Conservation (phyloP, 2,113 vertebrate genomes). For the Callaeas wilsoni region DNA sequence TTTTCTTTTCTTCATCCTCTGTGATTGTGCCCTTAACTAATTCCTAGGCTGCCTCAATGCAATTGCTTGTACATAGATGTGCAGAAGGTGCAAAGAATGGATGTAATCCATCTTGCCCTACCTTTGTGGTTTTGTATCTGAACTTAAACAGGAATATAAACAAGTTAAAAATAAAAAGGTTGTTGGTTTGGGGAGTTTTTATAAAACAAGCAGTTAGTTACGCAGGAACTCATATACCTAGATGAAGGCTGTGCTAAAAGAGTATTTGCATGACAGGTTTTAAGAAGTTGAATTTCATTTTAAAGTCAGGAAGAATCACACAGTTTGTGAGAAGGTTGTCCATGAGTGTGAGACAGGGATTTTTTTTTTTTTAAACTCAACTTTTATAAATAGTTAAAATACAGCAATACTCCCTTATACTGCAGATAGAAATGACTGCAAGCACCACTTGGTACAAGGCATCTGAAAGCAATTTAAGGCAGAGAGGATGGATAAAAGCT, state of each 20-base stretch:
- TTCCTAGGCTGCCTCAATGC: not conserved
- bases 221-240: not conserved
- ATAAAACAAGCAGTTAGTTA: not conserved
- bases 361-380: not conserved
- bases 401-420: not conserved
- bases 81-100: not conserved
- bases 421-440: not conserved
- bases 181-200: rapidly evolving
- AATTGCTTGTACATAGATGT: not conserved
- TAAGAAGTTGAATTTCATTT: not conserved
- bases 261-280: not conserved
- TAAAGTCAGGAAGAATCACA: not conserved
- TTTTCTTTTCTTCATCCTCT: not conserved
- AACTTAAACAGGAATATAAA: not conserved
- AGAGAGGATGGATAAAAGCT: not conserved
- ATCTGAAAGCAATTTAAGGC: not conserved
- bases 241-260: not conserved
- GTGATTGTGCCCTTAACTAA: not conserved
- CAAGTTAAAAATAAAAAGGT: not conserved
- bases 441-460: not conserved
- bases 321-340: not conserved
- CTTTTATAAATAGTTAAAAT: not conserved
- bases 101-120: not conserved
- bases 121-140: not conserved
- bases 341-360: not conserved